Evolutionary conservation across 1,140 invertebrate genomes (phyloP).

Genomic region (Rhagoletis pomonella): DNA sequence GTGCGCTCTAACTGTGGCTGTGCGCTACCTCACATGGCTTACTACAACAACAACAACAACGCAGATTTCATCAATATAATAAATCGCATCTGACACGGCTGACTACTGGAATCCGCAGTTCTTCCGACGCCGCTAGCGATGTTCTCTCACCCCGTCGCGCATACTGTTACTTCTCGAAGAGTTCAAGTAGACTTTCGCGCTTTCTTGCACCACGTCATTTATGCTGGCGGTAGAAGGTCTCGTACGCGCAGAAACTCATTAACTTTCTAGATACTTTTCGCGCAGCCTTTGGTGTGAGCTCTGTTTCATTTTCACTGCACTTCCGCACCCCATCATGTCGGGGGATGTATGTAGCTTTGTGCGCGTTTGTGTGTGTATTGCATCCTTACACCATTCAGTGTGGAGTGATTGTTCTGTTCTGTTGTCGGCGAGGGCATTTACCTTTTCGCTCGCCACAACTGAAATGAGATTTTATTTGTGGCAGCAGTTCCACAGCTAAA

Average conservation of each 20-base stretch:
- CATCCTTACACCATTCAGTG: not conserved
- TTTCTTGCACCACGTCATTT: not conserved
- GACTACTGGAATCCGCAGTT: conserved; percentile 32
- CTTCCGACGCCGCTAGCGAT: not conserved
- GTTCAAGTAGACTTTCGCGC: not conserved
- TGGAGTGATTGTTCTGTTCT: not conserved
- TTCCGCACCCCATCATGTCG: conserved; percentile 30
- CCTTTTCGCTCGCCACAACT: not conserved
- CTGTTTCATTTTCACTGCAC: not conserved
- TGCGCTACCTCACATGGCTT: not conserved
- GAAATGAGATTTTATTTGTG: not conserved
- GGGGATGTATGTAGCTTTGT: not conserved
- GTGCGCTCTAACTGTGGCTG: not conserved
- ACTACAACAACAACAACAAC: conserved; percentile 12
- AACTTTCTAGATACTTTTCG: not conserved
- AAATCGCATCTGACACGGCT: conserved; percentile 18
- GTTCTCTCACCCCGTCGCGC: not conserved
- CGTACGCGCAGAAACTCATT: not conserved
- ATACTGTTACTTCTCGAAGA: not conserved
- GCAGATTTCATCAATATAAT: not conserved
- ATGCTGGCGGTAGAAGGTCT: not conserved
- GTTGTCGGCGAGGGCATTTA: conserved; percentile 15
- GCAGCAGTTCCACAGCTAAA: not conserved
- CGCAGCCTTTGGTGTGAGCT: not conserved
- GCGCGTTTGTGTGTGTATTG: not conserved